A percentile compares a stretch with the other conserved stretches of the same genome.
Conservation (phyloP, 2,113 vertebrate genomes). For the Nycticryphes semicollaris region DNA sequence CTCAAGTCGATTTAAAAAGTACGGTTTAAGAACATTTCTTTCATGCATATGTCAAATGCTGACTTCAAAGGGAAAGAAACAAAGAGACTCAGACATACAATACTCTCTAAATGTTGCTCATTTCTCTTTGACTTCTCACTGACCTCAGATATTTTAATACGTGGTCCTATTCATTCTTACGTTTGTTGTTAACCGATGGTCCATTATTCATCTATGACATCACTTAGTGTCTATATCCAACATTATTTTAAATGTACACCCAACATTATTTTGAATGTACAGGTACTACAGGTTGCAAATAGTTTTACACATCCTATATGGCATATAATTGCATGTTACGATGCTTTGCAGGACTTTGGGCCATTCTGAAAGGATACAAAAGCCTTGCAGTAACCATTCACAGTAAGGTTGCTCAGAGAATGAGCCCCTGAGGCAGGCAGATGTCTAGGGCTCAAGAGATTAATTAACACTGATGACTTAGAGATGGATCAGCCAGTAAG, state of each 20-base stretch:
- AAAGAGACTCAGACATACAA: neutral
- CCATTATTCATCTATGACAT: neutral
- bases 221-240: neutral
- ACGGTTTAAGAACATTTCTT: constrained; percentile 8
- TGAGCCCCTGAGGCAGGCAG: neutral
- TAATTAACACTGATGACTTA: neutral
- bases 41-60: neutral
- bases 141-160: neutral
- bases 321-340: fast-evolving
- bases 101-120: neutral
- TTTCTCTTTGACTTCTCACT: neutral
- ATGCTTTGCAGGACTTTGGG: neutral
- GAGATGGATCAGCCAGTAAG: neutral
- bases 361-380: neutral
- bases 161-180: neutral
- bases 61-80: constrained; percentile 1
- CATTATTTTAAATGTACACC: neutral
- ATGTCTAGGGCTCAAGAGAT: neutral
- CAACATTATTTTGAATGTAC: neutral
- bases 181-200: neutral
- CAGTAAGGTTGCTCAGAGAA: neutral
- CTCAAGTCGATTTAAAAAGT: neutral
- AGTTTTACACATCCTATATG: neutral
- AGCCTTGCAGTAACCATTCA: neutral
- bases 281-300: neutral